phyloP scores from a whole-genome alignment of 2,113 vertebrate species.

The Mustelus asterias region DNA sequence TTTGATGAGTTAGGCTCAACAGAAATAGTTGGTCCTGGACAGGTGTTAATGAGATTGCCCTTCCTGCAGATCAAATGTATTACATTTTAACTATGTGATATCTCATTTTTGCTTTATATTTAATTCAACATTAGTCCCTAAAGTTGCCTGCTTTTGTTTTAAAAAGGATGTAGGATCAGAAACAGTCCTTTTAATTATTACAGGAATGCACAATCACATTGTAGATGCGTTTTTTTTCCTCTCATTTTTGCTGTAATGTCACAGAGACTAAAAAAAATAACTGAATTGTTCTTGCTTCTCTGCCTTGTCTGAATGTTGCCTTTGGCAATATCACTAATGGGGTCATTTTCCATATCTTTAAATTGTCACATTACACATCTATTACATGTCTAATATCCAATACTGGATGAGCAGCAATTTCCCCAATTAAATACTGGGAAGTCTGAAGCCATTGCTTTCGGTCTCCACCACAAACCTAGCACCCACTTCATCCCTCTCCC shows the following conservation, averaged over 20 bases:
- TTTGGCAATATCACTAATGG: neutral
- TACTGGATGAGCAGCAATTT: neutral
- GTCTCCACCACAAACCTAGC: neutral
- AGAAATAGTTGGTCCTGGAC: conserved; percentile 5
- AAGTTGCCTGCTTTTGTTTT: neutral
- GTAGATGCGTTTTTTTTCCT: neutral
- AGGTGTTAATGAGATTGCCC: conserved; percentile 31
- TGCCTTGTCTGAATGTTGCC: neutral
- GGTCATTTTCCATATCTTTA: neutral
- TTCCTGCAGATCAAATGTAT: neutral
- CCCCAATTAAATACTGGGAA: neutral
- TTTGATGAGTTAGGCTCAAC: neutral
- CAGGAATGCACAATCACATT: neutral
- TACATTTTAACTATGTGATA: conserved; percentile 10
- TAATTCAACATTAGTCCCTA: neutral
- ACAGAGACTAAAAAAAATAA: too few species aligned
- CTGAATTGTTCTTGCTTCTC: neutral
- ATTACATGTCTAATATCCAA: neutral
- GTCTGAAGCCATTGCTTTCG: neutral
- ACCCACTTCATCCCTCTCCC: neutral
- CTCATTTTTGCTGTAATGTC: neutral
- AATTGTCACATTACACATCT: neutral
- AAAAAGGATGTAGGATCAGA: neutral
- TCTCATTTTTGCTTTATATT: neutral
- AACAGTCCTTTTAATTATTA: neutral